These are phyloP conservation scores for Esox lucius DNA, from an alignment of 2,797 vertebrate species.

Conservation along the genomic window DNA sequence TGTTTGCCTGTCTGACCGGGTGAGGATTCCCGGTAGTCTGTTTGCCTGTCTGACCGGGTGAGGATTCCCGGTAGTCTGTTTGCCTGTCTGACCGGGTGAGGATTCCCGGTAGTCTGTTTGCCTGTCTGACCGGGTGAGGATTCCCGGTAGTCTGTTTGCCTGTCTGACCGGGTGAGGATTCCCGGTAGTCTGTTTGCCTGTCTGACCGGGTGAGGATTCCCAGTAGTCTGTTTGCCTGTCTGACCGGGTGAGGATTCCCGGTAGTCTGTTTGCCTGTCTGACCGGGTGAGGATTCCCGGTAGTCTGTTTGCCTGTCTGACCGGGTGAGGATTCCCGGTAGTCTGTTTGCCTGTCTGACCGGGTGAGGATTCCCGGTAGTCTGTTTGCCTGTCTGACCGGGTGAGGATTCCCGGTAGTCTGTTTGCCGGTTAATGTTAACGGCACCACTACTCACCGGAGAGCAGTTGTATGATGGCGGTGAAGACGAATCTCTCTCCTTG, in stretches of 20 bases:
- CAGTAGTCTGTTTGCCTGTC: background rate
- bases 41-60: background rate
- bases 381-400: background rate
- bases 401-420: background rate
- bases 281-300: no score
- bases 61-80: no score
- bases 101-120: no score
- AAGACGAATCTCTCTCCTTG: conserved; percentile 94
- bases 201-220: no score
- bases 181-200: conserved; percentile 11
- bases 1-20: conserved; percentile 2
- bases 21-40: background rate
- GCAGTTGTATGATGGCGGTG: conserved; percentile 87
- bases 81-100: no score
- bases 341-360: no score
- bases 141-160: no score
- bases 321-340: no score
- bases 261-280: conserved; percentile 1
- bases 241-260: background rate
- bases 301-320: no score
- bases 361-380: no score
- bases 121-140: no score
- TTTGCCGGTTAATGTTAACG: conserved; percentile 10
- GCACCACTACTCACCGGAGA: conserved; percentile 85
- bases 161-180: background rate